Evolutionary conservation across 2,888 invertebrate genomes (phyloP).

Genomic region (Perdita meconis): DNA sequence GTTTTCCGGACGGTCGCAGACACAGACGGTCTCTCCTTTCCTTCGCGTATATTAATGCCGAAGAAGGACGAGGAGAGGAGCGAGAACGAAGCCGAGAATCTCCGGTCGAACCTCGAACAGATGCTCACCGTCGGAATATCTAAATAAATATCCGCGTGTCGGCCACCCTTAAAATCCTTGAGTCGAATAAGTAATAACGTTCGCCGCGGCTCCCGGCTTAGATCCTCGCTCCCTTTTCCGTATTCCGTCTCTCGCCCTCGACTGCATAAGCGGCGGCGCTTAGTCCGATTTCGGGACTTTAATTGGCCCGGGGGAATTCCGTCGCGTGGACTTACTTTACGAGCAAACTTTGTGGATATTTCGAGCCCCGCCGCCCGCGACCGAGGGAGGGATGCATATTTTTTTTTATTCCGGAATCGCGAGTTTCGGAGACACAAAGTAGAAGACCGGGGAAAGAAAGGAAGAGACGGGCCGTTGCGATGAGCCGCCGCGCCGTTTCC

Average conservation of each 20-base stretch:
- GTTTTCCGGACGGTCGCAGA: constrained; percentile 46
- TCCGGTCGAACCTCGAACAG: constrained; percentile 76
- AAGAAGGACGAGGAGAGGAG: constrained; percentile 42
- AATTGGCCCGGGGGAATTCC: constrained; percentile 77
- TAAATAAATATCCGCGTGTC: constrained; percentile 79
- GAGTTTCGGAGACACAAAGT: neutral
- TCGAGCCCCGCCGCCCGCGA: constrained; percentile 27
- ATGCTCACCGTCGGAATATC: constrained; percentile 80
- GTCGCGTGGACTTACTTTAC: constrained; percentile 71
- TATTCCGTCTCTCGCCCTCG: constrained; percentile 56
- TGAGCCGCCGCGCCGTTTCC: constrained; percentile 25
- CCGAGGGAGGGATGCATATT: constrained; percentile 35
- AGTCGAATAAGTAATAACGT: constrained; percentile 82
- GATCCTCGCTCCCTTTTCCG: constrained; percentile 40
- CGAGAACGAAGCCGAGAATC: constrained; percentile 47
- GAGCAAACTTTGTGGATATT: constrained; percentile 75
- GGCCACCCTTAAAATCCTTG: constrained; percentile 72
- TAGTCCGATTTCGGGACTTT: constrained; percentile 79
- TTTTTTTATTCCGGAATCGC: constrained; percentile 15
- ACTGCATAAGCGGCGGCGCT: constrained; percentile 75
- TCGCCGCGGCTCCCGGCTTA: constrained; percentile 49
- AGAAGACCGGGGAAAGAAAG: neutral
- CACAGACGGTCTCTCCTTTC: constrained; percentile 29
- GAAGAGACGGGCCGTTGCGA: neutral
- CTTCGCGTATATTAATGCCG: constrained; percentile 74